A percentile compares a stretch with the other conserved stretches of the same genome.
These are phyloP conservation scores for Lucifuga dentata DNA, from an alignment of 2,113 vertebrate species.

Conservation along the genomic window DNA sequence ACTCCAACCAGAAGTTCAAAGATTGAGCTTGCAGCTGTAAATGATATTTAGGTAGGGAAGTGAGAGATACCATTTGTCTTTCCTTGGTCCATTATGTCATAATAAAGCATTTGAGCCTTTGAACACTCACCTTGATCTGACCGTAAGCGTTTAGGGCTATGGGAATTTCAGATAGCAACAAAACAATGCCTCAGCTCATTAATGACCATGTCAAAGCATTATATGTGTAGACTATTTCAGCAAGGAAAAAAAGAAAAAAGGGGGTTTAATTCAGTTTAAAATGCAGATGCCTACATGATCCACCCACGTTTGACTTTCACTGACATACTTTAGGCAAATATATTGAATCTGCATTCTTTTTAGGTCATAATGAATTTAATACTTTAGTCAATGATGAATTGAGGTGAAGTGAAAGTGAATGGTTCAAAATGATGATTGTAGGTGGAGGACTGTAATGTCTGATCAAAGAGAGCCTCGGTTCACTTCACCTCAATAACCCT, in stretches of 20 bases:
- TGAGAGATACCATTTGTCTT: slow-evolving; percentile 40
- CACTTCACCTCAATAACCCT: neutral
- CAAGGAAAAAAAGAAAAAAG: neutral
- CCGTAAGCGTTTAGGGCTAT: slow-evolving; percentile 8
- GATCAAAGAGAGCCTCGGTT: neutral
- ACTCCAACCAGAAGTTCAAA: slow-evolving; percentile 13
- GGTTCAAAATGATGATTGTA: neutral
- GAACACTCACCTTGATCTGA: slow-evolving; percentile 25
- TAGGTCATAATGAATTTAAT: neutral
- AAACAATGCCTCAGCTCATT: slow-evolving; percentile 9
- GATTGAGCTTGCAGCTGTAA: slow-evolving; percentile 32
- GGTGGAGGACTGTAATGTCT: neutral
- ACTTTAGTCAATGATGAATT: neutral
- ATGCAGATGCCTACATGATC: neutral
- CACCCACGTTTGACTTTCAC: neutral
- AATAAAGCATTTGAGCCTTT: slow-evolving; percentile 54
- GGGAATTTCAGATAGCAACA: neutral
- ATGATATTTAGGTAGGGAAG: slow-evolving; percentile 45
- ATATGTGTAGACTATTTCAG: neutral
- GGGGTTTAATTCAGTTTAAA: neutral
- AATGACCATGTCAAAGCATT: slow-evolving; percentile 23
- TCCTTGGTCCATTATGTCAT: slow-evolving; percentile 50
- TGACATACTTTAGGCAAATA: neutral
- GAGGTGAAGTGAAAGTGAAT: neutral
- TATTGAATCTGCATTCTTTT: neutral